Evolutionary conservation across 2,797 vertebrate species (phyloP).

Genomic region (Kryptopterus vitreolus): DNA sequence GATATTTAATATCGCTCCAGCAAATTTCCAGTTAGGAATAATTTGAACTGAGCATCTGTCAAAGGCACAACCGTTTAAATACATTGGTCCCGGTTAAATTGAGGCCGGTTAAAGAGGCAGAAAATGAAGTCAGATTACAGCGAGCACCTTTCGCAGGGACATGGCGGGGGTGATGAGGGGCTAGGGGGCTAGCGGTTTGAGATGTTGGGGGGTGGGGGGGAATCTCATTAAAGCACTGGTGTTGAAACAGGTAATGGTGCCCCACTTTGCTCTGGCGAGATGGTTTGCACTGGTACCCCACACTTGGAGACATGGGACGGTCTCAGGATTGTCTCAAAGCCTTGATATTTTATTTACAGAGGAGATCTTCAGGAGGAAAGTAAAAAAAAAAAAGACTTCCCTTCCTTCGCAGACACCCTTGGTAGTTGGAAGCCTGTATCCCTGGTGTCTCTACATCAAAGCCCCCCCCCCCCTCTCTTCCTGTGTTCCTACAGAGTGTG

Average conservation of each 20-base stretch:
- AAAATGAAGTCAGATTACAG: conserved; percentile 83
- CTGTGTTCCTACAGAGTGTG: conserved; percentile 66
- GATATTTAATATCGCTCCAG: conserved; percentile 82
- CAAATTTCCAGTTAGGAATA: conserved; percentile 84
- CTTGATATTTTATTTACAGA: conserved; percentile 75
- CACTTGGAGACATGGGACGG: background rate
- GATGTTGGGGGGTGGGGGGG: no score
- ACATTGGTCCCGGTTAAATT: conserved; percentile 83
- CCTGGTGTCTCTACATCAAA: conserved; percentile 67
- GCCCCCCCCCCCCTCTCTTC: no score
- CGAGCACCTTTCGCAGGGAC: conserved; percentile 71
- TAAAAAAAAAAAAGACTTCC: conserved; percentile 54
- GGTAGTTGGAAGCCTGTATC: conserved; percentile 57
- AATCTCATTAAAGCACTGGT: conserved; percentile 66
- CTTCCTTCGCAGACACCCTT: conserved; percentile 62
- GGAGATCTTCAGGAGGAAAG: conserved; percentile 58
- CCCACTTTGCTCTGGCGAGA: conserved; percentile 24
- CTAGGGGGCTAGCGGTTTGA: conserved; percentile 37
- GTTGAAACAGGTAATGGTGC: conserved; percentile 55
- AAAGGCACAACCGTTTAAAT: conserved; percentile 82
- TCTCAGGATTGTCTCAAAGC: conserved; percentile 58
- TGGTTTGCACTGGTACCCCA: conserved; percentile 11
- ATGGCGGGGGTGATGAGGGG: conserved; percentile 57
- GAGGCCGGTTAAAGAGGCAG: conserved; percentile 82
- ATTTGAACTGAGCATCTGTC: conserved; percentile 81